phyloP scores from a whole-genome alignment of 2,113 vertebrate species.

The Megaceryle torquata region DNA sequence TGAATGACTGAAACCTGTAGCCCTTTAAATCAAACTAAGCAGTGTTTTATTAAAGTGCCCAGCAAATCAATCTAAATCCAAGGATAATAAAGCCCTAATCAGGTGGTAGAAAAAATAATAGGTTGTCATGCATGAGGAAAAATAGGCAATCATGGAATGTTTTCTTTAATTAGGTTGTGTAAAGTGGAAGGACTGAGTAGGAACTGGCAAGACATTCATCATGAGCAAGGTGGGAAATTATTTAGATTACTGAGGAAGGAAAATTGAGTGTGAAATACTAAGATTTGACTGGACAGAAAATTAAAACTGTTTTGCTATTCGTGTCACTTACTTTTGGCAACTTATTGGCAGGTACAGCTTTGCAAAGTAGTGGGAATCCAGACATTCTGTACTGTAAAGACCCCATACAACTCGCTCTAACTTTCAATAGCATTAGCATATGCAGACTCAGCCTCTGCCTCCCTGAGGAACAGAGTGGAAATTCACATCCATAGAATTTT shows the following conservation, averaged over 20 bases:
- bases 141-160: conserved; percentile 99
- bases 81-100: conserved; percentile 99
- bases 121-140: conserved; percentile 99
- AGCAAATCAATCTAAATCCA: conserved; percentile 99
- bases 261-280: conserved; percentile 80
- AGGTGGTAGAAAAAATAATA: conserved; percentile 99
- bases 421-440: neutral
- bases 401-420: neutral
- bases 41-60: conserved; percentile 98
- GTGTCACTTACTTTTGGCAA: conserved; percentile 50
- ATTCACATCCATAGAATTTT: neutral
- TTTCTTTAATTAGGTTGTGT: conserved; percentile 99
- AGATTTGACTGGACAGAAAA: conserved; percentile 79
- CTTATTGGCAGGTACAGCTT: conserved; percentile 63
- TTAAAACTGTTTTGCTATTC: conserved; percentile 65
- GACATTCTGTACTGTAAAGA: neutral
- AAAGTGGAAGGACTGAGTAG: conserved; percentile 93
- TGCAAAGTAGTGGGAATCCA: neutral
- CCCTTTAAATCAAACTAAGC: conserved; percentile 94
- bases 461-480: neutral
- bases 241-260: conserved; percentile 91
- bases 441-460: neutral
- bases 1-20: conserved; percentile 85
- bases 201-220: conserved; percentile 96
- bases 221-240: conserved; percentile 99